These are phyloP conservation scores for Hipposideros larvatus DNA, from an alignment of 2,797 vertebrate species.

Conservation along the genomic window DNA sequence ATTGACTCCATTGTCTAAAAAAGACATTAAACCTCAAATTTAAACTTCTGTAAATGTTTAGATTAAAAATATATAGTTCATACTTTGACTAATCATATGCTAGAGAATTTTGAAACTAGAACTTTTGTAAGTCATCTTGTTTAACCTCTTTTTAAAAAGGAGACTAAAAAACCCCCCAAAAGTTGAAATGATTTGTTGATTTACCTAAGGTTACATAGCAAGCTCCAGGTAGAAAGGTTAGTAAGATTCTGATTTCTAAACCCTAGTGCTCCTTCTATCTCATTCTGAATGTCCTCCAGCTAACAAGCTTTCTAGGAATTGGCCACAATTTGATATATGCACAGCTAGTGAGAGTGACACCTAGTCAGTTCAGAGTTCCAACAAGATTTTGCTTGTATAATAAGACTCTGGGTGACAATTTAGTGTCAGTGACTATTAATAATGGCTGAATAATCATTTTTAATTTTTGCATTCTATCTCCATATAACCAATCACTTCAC, in stretches of 20 bases:
- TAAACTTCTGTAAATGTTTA: not conserved
- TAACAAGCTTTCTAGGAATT: not conserved
- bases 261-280: not conserved
- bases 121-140: not conserved
- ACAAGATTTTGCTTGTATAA: not conserved
- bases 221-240: not conserved
- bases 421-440: not conserved
- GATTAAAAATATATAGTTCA: not conserved
- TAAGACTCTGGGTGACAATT: not conserved
- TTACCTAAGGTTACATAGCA: not conserved
- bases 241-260: not conserved
- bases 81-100: slow-evolving; percentile 15
- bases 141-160: not conserved
- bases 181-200: not conserved
- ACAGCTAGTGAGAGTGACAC: not conserved
- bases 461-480: not conserved
- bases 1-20: slow-evolving; percentile 92
- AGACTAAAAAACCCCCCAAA: not conserved
- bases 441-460: not conserved
- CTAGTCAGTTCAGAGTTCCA: not conserved
- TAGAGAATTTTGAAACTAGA: slow-evolving; percentile 36
- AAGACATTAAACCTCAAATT: not conserved
- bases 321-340: not conserved
- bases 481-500: not conserved
- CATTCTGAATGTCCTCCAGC: not conserved